These are phyloP conservation scores for Dioctria linearis DNA, from an alignment of 2,888 invertebrate genomes.

Conservation along the genomic window DNA sequence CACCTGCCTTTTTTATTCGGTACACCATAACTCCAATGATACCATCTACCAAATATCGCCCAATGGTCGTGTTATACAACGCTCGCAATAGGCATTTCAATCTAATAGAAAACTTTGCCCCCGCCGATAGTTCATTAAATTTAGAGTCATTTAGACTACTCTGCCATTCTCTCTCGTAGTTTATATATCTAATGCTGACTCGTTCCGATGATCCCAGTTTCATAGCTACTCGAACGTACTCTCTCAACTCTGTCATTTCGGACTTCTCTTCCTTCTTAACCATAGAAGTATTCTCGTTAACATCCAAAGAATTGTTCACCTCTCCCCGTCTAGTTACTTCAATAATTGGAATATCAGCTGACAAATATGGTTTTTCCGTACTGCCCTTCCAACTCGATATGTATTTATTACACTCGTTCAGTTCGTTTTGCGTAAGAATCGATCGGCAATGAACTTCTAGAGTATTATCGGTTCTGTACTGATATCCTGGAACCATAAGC, in stretches of 20 bases:
- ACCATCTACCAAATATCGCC: constrained; percentile 21
- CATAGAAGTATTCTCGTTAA: not conserved
- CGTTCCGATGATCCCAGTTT: constrained; percentile 5
- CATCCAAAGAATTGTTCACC: constrained; percentile 5
- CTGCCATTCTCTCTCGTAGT: constrained; percentile 54
- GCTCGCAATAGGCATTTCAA: not conserved
- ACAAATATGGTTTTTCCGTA: constrained; percentile 18
- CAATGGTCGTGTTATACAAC: not conserved
- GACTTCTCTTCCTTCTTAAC: not conserved
- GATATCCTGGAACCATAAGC: constrained; percentile 59
- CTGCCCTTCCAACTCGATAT: not conserved
- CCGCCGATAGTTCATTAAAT: constrained; percentile 33
- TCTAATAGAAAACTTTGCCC: not conserved
- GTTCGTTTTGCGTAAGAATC: constrained; percentile 56
- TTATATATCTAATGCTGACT: constrained; percentile 26
- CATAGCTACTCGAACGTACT: not conserved
- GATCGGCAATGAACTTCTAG: constrained; percentile 50
- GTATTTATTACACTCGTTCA: constrained; percentile 31
- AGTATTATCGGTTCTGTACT: constrained; percentile 54
- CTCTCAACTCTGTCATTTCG: not conserved
- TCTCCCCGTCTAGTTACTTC: not conserved
- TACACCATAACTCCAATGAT: not conserved
- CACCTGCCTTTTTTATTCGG: not conserved
- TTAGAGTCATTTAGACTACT: constrained; percentile 54
- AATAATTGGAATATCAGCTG: constrained; percentile 45